Conservation (phyloP, 2,113 vertebrate genomes). For the Melospiza melodia region DNA sequence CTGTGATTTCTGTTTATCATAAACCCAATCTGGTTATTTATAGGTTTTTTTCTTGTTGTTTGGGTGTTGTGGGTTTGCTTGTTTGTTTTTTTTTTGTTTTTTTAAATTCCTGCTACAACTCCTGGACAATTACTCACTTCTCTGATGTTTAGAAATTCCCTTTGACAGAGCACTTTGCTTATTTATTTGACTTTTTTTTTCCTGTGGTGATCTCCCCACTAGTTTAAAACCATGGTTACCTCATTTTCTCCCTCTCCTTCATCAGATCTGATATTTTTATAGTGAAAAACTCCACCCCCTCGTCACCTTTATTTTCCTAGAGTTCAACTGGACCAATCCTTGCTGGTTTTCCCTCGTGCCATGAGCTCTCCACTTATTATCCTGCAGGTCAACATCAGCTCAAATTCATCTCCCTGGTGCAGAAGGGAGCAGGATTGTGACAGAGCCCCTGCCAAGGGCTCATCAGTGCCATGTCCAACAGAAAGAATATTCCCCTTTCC, state of each 20-base stretch:
- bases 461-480: not conserved
- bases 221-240: not conserved
- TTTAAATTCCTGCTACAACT: not conserved
- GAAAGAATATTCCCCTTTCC: not conserved
- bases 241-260: not conserved
- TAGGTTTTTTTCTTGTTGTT: rapidly evolving
- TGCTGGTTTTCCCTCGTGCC: not conserved
- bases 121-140: not conserved
- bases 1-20: not conserved
- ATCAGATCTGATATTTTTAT: not conserved
- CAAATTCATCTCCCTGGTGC: not conserved
- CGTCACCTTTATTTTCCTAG: not conserved
- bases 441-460: not conserved
- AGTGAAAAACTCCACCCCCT: not conserved
- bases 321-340: not conserved
- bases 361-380: not conserved
- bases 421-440: not conserved
- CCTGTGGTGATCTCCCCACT: not conserved
- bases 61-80: not conserved
- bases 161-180: not conserved
- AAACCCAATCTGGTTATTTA: not conserved
- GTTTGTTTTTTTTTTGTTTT: not conserved
- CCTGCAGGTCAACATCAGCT: not conserved
- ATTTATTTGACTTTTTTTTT: not conserved
- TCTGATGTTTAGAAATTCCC: not conserved